Evolutionary conservation across 2,797 vertebrate genomes (phyloP).

Genomic region (Acrossocheilus fasciatus): DNA sequence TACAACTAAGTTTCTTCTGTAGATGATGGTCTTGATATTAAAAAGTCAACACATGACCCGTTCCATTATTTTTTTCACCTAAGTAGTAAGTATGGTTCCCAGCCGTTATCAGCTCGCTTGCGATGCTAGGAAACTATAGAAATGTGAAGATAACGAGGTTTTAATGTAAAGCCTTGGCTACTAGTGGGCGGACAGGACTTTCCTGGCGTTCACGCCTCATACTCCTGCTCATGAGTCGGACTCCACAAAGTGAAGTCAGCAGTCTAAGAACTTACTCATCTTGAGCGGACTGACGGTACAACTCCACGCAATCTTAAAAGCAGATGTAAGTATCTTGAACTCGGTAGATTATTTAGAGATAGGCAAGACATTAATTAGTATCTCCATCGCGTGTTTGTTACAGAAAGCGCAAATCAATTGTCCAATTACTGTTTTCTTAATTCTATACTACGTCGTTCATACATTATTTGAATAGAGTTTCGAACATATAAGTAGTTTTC

Average conservation of each 20-base stretch:
- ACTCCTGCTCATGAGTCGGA: not conserved
- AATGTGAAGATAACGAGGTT: not conserved
- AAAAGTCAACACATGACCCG: not conserved
- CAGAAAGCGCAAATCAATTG: not conserved
- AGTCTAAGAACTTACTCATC: not conserved
- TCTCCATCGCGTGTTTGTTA: not conserved
- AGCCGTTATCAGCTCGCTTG: not conserved
- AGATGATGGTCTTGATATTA: not conserved
- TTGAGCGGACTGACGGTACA: not conserved
- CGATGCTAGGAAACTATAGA: too few relatives aligned
- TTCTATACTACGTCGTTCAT: not conserved
- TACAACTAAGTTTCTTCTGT: not conserved
- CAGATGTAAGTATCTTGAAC: constrained; percentile 11
- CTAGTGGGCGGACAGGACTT: constrained; percentile 13
- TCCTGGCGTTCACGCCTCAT: not conserved
- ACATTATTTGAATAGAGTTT: not conserved
- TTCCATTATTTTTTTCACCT: not conserved
- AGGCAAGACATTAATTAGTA: accelerated
- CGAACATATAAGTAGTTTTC: not conserved
- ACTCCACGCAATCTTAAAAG: not conserved
- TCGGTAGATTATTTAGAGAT: not conserved
- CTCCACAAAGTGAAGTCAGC: not conserved
- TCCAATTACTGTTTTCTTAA: not conserved
- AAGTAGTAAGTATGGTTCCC: too few relatives aligned
- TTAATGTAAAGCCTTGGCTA: not conserved